A percentile compares a stretch with the other conserved stretches of the same genome.
phyloP scores from a whole-genome alignment of 2,797 vertebrate genomes.

The Notolepis coatsorum region DNA sequence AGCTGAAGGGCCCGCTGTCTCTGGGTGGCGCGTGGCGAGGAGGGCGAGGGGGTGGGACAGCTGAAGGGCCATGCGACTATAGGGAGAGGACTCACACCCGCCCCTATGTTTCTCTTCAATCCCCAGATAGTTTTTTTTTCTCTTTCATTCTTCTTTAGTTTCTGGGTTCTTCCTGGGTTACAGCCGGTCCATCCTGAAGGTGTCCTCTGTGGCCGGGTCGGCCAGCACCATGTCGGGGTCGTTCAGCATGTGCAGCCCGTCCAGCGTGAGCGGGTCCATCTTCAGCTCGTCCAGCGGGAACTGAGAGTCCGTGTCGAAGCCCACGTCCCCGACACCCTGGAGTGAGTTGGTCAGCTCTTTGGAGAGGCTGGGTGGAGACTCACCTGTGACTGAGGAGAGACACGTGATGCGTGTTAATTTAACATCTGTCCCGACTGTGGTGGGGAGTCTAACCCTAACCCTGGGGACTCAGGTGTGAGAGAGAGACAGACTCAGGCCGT shows the following conservation, averaged over 20 bases:
- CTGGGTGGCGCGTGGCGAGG: slow-evolving; percentile 59
- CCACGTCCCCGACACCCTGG: slow-evolving; percentile 92
- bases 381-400: slow-evolving; percentile 81
- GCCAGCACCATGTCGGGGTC: slow-evolving; percentile 98
- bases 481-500: slow-evolving; percentile 11
- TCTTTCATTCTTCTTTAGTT: slow-evolving; percentile 16
- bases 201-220: slow-evolving; percentile 97
- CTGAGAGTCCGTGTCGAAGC: slow-evolving; percentile 96
- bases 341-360: slow-evolving; percentile 97
- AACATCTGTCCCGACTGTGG: not conserved
- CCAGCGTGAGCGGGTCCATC: slow-evolving; percentile 97
- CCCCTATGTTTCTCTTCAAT: slow-evolving; percentile 66
- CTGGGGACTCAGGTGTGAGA: not conserved
- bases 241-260: slow-evolving; percentile 98
- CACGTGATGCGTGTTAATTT: no score
- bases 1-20: slow-evolving; percentile 72
- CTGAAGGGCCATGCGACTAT: slow-evolving; percentile 81
- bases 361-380: slow-evolving; percentile 98
- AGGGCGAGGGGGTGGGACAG: slow-evolving; percentile 72
- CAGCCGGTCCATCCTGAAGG: slow-evolving; percentile 99
- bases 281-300: slow-evolving; percentile 98
- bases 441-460: not conserved
- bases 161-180: slow-evolving; percentile 63
- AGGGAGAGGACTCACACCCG: slow-evolving; percentile 69
- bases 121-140: slow-evolving; percentile 44